Base-by-base conservation (phyloP, 2,797 vertebrate genomes). In the Coendou prehensilis region DNA sequence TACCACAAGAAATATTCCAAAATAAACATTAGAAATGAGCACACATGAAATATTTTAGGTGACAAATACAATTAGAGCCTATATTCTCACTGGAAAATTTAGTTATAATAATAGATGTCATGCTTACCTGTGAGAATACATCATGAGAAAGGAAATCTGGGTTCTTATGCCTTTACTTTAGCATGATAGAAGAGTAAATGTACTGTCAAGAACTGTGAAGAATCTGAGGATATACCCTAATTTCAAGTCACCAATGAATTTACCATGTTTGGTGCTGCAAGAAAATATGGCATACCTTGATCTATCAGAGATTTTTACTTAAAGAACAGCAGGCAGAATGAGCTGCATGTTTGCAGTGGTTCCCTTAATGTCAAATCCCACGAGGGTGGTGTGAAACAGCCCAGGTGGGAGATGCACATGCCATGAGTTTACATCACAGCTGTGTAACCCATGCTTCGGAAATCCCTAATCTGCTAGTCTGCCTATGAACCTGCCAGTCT, bases 331-430 rank as follows among this genome's bases (percentile, higher is more conserved):
- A 86, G 30, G n/a, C 0, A 52, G 1, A 13, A 57, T 41, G 26
- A 52, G 11, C 6, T 80, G 33, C 4, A 45, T 61, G n/a, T 33
- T n/a, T 71, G 1, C 26, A n/a, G 17, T 80, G 13, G 0, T 78
- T 64, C 37, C 0, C 47, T 23, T 59, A 5, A 23, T 22, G 41
- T 18, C 5, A 56, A 80, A 18, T 47, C 22, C 37, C 26, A 41
- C 0, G 0, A 41, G 13, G 1, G 2, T 67, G 5, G 26, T 26
- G 2, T 33, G 4, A 10, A 57, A 6, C 52, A 1, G 47, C 0
- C 6, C 6, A 57, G 15, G 37, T 71, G 9, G 33, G 26, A 28
- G 22, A 52, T 76, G 1, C 50, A 15, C 22, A 47, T 0, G 5
- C 11, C 10, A 5, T 64, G 10, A 47, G 6, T 67, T 89, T 75